phyloP scores from a whole-genome alignment of 2,888 invertebrate species.

The Agrochola lota region DNA sequence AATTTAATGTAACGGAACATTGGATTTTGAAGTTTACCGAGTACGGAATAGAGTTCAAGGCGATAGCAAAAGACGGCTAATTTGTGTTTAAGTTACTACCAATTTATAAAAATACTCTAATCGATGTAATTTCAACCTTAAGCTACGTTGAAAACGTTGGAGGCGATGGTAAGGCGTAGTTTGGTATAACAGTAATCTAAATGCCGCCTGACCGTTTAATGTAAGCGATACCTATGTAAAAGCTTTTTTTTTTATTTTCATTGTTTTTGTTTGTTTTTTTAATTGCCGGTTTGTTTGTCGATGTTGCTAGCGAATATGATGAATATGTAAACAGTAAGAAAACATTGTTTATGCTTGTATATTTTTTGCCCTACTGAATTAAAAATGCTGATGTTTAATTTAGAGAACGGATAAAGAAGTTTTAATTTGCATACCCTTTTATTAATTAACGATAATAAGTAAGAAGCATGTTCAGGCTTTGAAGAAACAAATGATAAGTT shows the following conservation, averaged over 20 bases:
- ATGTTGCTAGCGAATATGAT: conserved; percentile 43
- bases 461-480: neutral
- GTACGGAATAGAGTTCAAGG: neutral
- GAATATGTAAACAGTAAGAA: conserved; percentile 31
- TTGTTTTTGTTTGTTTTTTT: conserved; percentile 66
- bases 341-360: conserved; percentile 13
- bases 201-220: conserved; percentile 66
- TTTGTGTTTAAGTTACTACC: conserved; percentile 39
- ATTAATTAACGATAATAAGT: too few relatives aligned
- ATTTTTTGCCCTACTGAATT: conserved; percentile 2
- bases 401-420: neutral
- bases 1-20: neutral
- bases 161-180: neutral
- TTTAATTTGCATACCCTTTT: neutral
- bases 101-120: conserved; percentile 6
- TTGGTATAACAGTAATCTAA: conserved; percentile 65
- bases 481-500: neutral
- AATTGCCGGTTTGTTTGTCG: conserved; percentile 59
- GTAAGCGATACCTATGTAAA: conserved; percentile 67
- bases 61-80: conserved; percentile 16
- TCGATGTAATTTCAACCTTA: conserved; percentile 18
- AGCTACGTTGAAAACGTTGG: neutral
- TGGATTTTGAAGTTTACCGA: conserved; percentile 3
- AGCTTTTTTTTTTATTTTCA: conserved; percentile 63
- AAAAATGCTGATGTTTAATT: neutral